phyloP scores from a whole-genome alignment of 2,113 vertebrate species.

The Rhadina sibilatrix region DNA sequence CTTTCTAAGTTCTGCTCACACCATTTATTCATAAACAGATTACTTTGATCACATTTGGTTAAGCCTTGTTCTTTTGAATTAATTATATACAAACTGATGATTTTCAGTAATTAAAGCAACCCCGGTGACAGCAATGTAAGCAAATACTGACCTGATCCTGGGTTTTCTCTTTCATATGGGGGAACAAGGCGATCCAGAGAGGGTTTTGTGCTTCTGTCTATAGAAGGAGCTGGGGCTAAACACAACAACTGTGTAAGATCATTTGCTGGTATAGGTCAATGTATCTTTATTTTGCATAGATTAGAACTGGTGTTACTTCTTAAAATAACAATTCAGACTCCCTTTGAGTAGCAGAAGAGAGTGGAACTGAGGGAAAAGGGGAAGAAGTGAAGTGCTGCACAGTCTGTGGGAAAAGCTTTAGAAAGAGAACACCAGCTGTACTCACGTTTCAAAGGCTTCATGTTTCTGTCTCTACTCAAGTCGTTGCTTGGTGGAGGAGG shows the following conservation, averaged over 20 bases:
- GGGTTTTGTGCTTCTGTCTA: slow-evolving; percentile 85
- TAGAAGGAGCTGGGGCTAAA: slow-evolving; percentile 71
- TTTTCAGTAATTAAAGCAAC: not conserved
- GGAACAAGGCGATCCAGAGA: slow-evolving; percentile 65
- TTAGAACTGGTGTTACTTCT: not conserved
- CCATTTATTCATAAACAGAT: not conserved
- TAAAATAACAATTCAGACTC: not conserved
- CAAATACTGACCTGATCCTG: slow-evolving; percentile 60
- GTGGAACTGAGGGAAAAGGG: not conserved
- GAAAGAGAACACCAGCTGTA: not conserved
- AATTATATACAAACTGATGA: not conserved
- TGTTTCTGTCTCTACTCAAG: slow-evolving; percentile 54
- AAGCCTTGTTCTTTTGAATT: not conserved
- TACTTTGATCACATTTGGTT: not conserved
- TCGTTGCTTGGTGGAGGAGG: slow-evolving; percentile 60
- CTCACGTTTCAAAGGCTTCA: slow-evolving; percentile 70
- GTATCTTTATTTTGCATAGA: not conserved
- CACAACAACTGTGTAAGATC: not conserved
- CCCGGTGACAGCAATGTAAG: not conserved
- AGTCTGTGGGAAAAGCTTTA: not conserved
- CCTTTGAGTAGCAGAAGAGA: not conserved
- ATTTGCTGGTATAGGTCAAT: not conserved
- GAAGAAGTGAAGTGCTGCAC: not conserved
- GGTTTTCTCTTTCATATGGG: slow-evolving; percentile 67
- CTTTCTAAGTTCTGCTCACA: not conserved